These are phyloP conservation scores for Euthynnus affinis DNA, from an alignment of 2,797 vertebrate genomes.

Conservation along the genomic window DNA sequence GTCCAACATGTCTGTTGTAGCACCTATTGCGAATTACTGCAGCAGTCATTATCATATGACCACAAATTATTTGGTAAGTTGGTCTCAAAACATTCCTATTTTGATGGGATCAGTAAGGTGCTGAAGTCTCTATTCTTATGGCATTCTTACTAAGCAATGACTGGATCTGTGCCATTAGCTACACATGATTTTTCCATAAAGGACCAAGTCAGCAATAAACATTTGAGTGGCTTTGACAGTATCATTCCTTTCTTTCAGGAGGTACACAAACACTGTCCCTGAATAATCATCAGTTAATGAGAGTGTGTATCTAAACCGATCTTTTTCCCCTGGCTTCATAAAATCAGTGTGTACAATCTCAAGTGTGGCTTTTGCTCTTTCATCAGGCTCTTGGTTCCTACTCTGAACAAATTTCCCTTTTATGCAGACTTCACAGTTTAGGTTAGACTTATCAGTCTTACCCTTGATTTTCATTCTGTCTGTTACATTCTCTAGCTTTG, in stretches of 20 bases:
- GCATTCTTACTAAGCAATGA: slow-evolving; percentile 2
- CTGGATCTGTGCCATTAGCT: slow-evolving; percentile 33
- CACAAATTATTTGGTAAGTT: neutral
- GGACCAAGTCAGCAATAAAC: slow-evolving; percentile 25
- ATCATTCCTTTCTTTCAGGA: slow-evolving; percentile 38
- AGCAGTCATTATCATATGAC: neutral
- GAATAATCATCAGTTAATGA: slow-evolving; percentile 38
- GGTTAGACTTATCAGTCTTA: no score
- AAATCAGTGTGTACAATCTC: neutral
- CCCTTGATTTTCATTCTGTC: no score
- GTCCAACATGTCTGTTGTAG: neutral
- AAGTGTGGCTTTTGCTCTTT: neutral
- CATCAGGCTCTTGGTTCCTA: neutral
- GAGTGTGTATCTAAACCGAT: neutral
- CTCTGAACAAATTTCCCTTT: neutral
- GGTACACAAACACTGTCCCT: slow-evolving; percentile 26
- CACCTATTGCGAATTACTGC: slow-evolving; percentile 12
- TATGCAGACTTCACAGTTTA: no score
- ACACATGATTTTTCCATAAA: slow-evolving; percentile 35
- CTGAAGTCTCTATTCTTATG: slow-evolving; percentile 24
- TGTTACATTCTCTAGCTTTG: no score
- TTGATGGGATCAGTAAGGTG: neutral
- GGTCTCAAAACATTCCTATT: neutral
- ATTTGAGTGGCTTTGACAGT: neutral
- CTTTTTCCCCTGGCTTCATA: neutral